phyloP scores from a whole-genome alignment of 1,140 invertebrate species.

The Neodiprion pinetum region DNA sequence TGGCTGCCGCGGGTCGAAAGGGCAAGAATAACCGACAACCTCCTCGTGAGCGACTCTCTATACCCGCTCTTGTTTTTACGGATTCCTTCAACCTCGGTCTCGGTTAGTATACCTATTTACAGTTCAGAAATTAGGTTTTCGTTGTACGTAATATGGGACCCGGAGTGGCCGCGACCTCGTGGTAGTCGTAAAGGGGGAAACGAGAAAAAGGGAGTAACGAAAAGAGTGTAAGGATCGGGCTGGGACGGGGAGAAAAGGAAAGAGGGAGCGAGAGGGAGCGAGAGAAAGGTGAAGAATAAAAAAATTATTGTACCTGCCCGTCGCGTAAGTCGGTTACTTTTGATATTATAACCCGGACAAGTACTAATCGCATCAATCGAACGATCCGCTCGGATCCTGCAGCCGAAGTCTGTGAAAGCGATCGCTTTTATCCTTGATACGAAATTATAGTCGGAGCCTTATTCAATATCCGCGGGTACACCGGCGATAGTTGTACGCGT shows the following conservation, averaged over 20 bases:
- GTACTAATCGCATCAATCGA: not conserved
- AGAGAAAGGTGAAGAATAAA: not conserved
- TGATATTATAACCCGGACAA: not conserved
- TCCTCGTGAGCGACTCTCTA: not conserved
- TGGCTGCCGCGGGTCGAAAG: no score
- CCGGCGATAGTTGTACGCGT: no score
- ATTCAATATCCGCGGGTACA: no score
- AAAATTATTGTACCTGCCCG: not conserved
- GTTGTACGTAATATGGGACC: not conserved
- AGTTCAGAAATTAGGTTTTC: not conserved
- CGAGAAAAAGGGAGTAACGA: not conserved
- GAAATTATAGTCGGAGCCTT: no score
- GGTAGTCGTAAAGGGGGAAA: not conserved
- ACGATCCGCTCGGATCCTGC: not conserved
- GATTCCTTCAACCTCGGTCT: not conserved
- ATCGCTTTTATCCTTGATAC: not conserved
- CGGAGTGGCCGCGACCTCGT: not conserved
- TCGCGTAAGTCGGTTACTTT: not conserved
- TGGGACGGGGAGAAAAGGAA: not conserved
- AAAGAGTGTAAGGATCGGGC: not conserved
- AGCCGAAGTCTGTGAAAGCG: not conserved
- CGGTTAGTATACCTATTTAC: conserved; percentile 5
- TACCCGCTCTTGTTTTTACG: conserved; percentile 20
- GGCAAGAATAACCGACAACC: no score
- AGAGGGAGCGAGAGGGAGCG: not conserved